Base-by-base conservation (phyloP, 2,888 invertebrate genomes). In the Phyllotreta cruciferae region DNA sequence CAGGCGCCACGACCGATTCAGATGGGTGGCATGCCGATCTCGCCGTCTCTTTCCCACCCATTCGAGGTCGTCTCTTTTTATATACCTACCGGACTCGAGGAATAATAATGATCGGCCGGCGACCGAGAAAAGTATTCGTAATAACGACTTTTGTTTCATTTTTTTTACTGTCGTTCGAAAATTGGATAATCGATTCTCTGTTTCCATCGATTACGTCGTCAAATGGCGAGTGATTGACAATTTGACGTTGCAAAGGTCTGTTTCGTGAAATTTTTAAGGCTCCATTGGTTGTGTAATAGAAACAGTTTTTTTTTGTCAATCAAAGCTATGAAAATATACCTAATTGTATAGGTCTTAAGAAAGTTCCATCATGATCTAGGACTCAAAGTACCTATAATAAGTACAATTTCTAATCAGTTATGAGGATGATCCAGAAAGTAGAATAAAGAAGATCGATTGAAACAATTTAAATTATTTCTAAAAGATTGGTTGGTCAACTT, bases 1-100 rank as follows among this genome's bases (percentile, higher is more conserved):
- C 67, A 74, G 77, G 75, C 77, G 78, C 77, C 78, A 77, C 70
- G 70, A 69, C 75, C 73, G 75, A 77, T 77, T 77, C 64, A 53
- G 66, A 66, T 66, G 68, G 75, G 76, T 76, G 77, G 74, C 72
- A 71, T 60, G 74, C 65, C 56, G 60, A 45, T 35, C 52, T 41
- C 35, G 55, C 38, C 42, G 55, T 60, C 42, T 44, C 36, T 42
- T 44, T 52, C 52, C n/a, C 6, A 11, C 52, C 42, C n/a, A 44
- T 52, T 52, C 36, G 37, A 34, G 41, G 11, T n/a, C 35, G 36
- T 60, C 56, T 14, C 36, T 56, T 24, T 58, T 42, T 50, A 9
- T 38, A 7, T 37, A 24, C 14, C 58, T 49, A 34, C 49, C 49
- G 10, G 42, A 50, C 36, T 35, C 35, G 52, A 52, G 60, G 44